Percentiles rank a stretch among this genome's conserved stretches.
Evolutionary conservation across 2,797 vertebrate species (phyloP).

Genomic region (Siniperca scherzeri): DNA sequence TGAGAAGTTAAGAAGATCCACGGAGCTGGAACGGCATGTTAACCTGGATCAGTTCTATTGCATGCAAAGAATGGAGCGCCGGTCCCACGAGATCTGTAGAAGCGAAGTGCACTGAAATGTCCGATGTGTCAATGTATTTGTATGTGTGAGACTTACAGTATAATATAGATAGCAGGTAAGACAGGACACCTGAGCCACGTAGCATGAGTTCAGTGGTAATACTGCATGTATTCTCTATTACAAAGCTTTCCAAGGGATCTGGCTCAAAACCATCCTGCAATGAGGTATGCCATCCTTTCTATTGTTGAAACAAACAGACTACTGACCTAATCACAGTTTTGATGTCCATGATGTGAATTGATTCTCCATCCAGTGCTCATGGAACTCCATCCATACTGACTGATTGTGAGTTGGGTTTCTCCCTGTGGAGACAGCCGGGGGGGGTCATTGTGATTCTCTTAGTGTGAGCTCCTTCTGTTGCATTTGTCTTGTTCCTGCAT

Average conservation of each 20-base stretch:
- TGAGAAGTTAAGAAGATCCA: no score
- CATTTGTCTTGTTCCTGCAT: constrained; percentile 51
- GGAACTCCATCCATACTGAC: constrained; percentile 64
- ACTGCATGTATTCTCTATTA: constrained; percentile 82
- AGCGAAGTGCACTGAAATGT: constrained; percentile 15
- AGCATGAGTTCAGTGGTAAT: constrained; percentile 67
- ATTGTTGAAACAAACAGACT: constrained; percentile 66
- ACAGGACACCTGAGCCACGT: background rate
- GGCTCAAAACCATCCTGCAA: constrained; percentile 84
- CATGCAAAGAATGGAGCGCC: background rate
- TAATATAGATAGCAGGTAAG: background rate
- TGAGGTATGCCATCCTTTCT: constrained; percentile 81
- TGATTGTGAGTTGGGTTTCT: constrained; percentile 47
- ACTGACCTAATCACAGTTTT: constrained; percentile 58
- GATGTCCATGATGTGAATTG: constrained; percentile 63
- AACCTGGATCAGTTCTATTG: background rate
- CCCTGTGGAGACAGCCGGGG: constrained; percentile 24
- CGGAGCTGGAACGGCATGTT: background rate
- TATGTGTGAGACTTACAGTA: background rate
- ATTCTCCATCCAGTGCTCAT: constrained; percentile 60
- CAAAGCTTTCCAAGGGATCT: constrained; percentile 87
- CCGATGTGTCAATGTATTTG: background rate
- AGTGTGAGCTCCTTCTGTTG: constrained; percentile 44
- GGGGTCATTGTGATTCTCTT: constrained; percentile 51
- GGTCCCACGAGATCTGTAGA: background rate